Base-by-base conservation (phyloP, 2,888 invertebrate species). In the Spilosoma lubricipeda region DNA sequence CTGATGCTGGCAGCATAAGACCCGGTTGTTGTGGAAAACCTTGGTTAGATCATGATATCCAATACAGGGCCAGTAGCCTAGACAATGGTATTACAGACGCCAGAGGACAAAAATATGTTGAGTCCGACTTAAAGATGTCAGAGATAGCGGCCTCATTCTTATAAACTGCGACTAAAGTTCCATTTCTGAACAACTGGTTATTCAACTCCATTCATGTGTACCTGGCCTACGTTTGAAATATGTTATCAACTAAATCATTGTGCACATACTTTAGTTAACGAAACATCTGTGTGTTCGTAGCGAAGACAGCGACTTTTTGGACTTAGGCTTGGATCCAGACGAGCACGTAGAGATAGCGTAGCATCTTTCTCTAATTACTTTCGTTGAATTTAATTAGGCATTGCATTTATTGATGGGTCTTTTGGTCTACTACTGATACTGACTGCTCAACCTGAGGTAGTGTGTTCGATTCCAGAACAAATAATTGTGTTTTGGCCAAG, bases 211-310 rank as follows among this genome's bases (percentile, higher is more conserved):
- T 48, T 70, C 74, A 52, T 68, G 73, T 67, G 70, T 74, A 9
- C 80, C 82, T 64, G 73, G 80, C 77, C 82, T 84, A 82, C 80
- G 33, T 30, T 74, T 78, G 76, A 77, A 77, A 11, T 82, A 68
- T 67, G 73, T 74, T 77, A 9, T 36, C 48, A 82, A 79, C 64
- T 78, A 78, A 82, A 82, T 33, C 18, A 78, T 74, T 79, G 84
- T 67, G 67, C 70, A 67, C 76, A 68, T 79, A 67, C 64, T 75
- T 78, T 67, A 72, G 66, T 66, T 75, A 69, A 71, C 67, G 68
- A 77, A 76, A 73, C 52, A 36, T 74, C 75, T 78, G 74, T 76
- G 75, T 77, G 76, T 75, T 76, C 77, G 74, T 65, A 39, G 65
- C 63, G 66, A 71, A 70, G 52, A 69, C 27, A 33, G 45, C 65